phyloP scores from a whole-genome alignment of 2,888 invertebrate species.

The Notodonta dromedarius region DNA sequence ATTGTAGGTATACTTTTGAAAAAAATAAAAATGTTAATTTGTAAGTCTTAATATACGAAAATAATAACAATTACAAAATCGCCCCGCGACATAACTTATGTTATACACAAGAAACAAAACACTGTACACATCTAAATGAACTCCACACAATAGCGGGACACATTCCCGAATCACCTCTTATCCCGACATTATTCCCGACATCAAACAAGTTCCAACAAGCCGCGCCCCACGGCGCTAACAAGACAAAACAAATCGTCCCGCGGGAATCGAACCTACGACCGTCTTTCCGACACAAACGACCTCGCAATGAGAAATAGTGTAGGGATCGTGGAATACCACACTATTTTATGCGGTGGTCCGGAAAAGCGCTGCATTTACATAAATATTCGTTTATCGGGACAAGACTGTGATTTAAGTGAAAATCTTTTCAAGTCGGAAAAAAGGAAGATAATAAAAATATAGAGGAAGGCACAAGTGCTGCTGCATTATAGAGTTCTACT shows the following conservation, averaged over 20 bases:
- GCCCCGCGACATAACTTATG: no score
- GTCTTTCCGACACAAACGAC: conserved; percentile 42
- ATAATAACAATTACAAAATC: no score
- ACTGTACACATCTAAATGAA: no score
- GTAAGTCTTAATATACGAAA: no score
- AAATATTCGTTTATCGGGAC: conserved; percentile 73
- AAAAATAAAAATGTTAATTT: no score
- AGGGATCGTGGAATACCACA: conserved; percentile 52
- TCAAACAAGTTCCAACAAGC: conserved; percentile 29
- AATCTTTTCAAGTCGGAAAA: conserved; percentile 56
- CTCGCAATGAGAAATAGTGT: conserved; percentile 55
- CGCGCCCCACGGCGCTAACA: conserved; percentile 23
- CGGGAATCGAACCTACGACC: conserved; percentile 33
- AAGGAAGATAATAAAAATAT: conserved; percentile 52
- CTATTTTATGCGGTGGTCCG: conserved; percentile 55
- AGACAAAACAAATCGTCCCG: conserved; percentile 35
- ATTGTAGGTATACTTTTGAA: no score
- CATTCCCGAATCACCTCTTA: conserved; percentile 14
- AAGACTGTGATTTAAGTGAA: conserved; percentile 62
- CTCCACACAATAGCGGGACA: conserved; percentile 3
- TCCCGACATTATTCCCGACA: conserved; percentile 19
- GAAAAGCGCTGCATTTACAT: conserved; percentile 66
- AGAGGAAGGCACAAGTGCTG: conserved; percentile 23
- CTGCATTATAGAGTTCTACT: conserved; percentile 22
- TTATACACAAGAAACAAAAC: no score